Evolutionary conservation across 2,888 invertebrate species (phyloP), one percentile per base, ranked within the genome.

Genomic region (Peribatodes rhomboidaria): DNA sequence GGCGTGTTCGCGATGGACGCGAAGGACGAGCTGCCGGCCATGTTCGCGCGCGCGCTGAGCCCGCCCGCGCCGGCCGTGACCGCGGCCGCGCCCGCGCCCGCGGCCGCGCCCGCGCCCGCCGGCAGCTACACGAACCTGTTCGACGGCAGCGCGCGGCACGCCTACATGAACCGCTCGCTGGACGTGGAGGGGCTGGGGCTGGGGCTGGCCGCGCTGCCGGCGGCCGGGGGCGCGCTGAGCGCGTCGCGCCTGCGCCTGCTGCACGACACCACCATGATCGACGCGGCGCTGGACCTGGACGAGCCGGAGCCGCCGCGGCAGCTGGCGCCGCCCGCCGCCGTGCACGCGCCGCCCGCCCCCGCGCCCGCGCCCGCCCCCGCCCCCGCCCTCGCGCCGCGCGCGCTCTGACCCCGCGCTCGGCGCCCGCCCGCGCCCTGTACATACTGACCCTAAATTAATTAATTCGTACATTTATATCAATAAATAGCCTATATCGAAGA

Each of bases 261-360:
- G 79, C 97, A 97, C 85, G 97, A 97, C 92, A 97, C 97, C 64
- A 97, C 97, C 56, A 97, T 97, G 97, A 97, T 98, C 81, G 97
- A 97, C 88, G 97, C 97, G 61, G 97, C 97, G 62, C 94, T 98
- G 73, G 98, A 98, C 94, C 94, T 98, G 81, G 98, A 98, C 91
- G 97, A 97, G 76, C 93, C 97, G 74, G 97, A 97, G 79, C 82
- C 85, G 80, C 86, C 88, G 77, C 78, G 81, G 69, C 86, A 78
- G 76, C 73, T 57, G n/a, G n/a, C n/a, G 65, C 37, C 61, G 60
- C 69, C 65, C 54, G 20, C 65, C 52, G 52, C 31, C 57, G 44
- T 47, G 57, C 57, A 55, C 31, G 68, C 61, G 65, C 37, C 61
- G 60, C 69, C 65, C 54, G 20, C 65, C 52, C 54, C 31, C 57